Evolutionary conservation across 2,888 invertebrate species (phyloP).

Genomic region (Malthinus seriepunctatus): DNA sequence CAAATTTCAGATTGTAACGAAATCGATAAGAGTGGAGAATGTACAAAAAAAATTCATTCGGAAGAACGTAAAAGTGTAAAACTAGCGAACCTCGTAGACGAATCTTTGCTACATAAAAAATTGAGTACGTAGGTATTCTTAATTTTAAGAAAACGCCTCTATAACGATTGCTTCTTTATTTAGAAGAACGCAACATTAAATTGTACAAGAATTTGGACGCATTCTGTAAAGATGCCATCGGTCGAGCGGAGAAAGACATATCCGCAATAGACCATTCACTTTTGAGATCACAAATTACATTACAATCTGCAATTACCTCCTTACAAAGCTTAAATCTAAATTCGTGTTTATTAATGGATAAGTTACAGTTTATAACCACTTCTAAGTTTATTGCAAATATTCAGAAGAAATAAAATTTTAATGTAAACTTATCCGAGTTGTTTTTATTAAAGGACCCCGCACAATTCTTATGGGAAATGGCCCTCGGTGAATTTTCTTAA

Average conservation of each 20-base stretch:
- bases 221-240: slow-evolving; percentile 40
- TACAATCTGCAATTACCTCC: slow-evolving; percentile 49
- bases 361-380: slow-evolving; percentile 46
- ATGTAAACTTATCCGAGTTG: background rate
- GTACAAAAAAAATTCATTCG: slow-evolving; percentile 31
- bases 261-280: slow-evolving; percentile 47
- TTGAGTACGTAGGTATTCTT: slow-evolving; percentile 25
- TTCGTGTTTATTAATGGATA: slow-evolving; percentile 46
- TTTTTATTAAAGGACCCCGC: too few relatives aligned
- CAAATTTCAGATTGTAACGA: slow-evolving; percentile 37
- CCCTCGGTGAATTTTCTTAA: too few relatives aligned
- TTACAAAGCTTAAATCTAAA: slow-evolving; percentile 46
- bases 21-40: slow-evolving; percentile 45
- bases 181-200: slow-evolving; percentile 48
- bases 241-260: slow-evolving; percentile 45
- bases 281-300: slow-evolving; percentile 48
- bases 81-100: slow-evolving; percentile 2
- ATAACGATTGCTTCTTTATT: slow-evolving; percentile 25
- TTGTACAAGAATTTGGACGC: slow-evolving; percentile 43
- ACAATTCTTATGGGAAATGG: too few relatives aligned
- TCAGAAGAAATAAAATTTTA: slow-evolving; percentile 15
- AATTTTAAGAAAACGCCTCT: background rate
- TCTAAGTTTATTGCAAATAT: slow-evolving; percentile 49
- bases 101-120: slow-evolving; percentile 33
- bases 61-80: slow-evolving; percentile 15